These are phyloP conservation scores for Coelopa frigida DNA, from an alignment of 1,140 invertebrate genomes.

Conservation along the genomic window DNA sequence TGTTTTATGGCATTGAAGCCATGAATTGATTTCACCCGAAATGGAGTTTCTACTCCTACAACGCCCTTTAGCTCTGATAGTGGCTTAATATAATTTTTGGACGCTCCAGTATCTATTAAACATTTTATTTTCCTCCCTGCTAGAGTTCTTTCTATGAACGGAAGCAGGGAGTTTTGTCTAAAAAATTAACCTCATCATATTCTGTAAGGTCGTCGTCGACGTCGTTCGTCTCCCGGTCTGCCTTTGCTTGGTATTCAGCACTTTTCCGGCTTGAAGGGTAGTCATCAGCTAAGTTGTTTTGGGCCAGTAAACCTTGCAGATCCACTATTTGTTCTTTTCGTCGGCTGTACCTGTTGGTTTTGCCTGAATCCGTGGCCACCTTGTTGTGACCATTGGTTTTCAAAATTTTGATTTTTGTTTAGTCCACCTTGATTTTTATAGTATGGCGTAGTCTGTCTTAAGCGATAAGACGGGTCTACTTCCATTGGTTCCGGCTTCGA, in stretches of 20 bases:
- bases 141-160: constrained; percentile 6
- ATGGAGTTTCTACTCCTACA: not conserved
- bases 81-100: constrained; percentile 11
- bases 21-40: no score
- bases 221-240: not conserved
- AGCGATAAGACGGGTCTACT: no score
- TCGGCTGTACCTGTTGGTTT: not conserved
- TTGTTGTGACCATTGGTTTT: constrained; percentile 4
- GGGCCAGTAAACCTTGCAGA: not conserved
- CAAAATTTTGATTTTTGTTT: no score
- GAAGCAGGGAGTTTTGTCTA: constrained; percentile 8
- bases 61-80: constrained; percentile 1
- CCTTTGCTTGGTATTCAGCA: not conserved
- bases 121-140: constrained; percentile 6
- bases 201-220: not conserved
- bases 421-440: no score
- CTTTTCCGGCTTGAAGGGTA: not conserved
- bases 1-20: constrained; percentile 5
- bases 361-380: not conserved
- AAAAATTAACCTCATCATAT: constrained; percentile 8
- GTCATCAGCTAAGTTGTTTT: constrained; percentile 1
- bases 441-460: no score
- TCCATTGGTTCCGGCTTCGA: not conserved
- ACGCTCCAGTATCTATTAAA: constrained; percentile 15
- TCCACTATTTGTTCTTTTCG: constrained; percentile 3